These are phyloP conservation scores for Hemibagrus wyckioides DNA, from an alignment of 2,113 vertebrate genomes.

Conservation along the genomic window DNA sequence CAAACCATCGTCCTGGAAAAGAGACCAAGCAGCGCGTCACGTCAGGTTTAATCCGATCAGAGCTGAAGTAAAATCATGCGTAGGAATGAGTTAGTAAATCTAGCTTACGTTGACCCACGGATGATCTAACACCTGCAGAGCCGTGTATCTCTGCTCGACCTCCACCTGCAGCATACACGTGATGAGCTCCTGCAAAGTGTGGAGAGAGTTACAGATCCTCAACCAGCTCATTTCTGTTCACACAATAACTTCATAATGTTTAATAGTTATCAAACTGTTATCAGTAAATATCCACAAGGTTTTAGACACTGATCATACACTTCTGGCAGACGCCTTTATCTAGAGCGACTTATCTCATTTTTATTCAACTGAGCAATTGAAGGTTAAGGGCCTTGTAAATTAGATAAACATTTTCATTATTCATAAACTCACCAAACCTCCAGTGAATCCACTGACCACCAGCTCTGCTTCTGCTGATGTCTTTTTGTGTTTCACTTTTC, in stretches of 20 bases:
- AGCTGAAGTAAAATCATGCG: not conserved
- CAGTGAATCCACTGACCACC: no score
- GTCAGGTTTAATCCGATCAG: not conserved
- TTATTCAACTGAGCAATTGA: no score
- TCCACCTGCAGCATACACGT: constrained; percentile 91
- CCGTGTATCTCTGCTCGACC: constrained; percentile 87
- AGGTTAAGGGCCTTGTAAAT: no score
- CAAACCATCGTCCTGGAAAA: constrained; percentile 83
- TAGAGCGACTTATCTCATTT: no score
- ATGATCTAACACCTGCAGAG: constrained; percentile 90
- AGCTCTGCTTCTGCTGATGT: no score
- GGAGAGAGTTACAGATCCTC: not conserved
- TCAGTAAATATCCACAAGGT: not conserved
- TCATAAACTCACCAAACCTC: no score
- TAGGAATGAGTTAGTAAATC: not conserved
- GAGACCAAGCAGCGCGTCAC: not conserved
- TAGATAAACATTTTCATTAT: no score
- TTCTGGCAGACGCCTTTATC: no score
- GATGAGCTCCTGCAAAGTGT: constrained; percentile 85
- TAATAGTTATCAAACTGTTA: not conserved
- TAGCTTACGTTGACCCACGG: constrained; percentile 97
- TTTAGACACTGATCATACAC: not conserved
- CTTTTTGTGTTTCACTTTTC: no score
- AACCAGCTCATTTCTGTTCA: not conserved
- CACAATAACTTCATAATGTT: no score